Evolutionary conservation across 2,113 vertebrate genomes (phyloP).

Genomic region (Pituophis catenifer): DNA sequence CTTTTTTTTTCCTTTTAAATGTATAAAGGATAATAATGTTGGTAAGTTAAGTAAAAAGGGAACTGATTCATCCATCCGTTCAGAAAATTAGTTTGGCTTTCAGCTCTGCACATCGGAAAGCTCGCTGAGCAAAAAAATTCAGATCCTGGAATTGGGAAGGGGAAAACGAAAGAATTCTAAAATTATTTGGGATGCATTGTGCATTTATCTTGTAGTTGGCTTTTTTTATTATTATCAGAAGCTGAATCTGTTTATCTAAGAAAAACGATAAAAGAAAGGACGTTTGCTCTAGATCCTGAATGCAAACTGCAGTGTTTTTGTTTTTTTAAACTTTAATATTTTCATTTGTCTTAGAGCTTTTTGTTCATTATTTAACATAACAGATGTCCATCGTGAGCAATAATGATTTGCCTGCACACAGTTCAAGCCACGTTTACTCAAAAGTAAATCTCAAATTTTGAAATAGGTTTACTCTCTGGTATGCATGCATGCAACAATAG

Average conservation of each 20-base stretch:
- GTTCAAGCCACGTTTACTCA: background rate
- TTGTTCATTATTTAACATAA: background rate
- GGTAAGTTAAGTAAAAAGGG: slow-evolving; percentile 25
- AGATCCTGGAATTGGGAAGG: slow-evolving; percentile 35
- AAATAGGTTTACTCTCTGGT: background rate
- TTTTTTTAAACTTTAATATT: background rate
- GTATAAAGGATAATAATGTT: slow-evolving; percentile 46
- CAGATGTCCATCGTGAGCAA: background rate
- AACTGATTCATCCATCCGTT: slow-evolving; percentile 68
- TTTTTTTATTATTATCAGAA: background rate
- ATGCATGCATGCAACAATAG: background rate
- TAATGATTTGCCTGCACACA: background rate
- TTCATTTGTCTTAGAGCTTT: background rate
- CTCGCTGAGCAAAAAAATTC: slow-evolving; percentile 39
- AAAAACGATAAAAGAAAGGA: background rate
- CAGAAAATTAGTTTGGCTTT: slow-evolving; percentile 61
- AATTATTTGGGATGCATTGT: background rate
- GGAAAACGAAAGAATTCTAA: slow-evolving; percentile 1
- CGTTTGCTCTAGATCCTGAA: background rate
- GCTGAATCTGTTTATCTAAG: background rate
- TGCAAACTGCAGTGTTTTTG: background rate
- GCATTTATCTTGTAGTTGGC: background rate
- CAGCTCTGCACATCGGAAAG: background rate
- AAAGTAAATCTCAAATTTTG: background rate
- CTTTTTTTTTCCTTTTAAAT: background rate